Evolutionary conservation across 1,140 invertebrate species (phyloP).

Genomic region (Cryptotermes secundus): DNA sequence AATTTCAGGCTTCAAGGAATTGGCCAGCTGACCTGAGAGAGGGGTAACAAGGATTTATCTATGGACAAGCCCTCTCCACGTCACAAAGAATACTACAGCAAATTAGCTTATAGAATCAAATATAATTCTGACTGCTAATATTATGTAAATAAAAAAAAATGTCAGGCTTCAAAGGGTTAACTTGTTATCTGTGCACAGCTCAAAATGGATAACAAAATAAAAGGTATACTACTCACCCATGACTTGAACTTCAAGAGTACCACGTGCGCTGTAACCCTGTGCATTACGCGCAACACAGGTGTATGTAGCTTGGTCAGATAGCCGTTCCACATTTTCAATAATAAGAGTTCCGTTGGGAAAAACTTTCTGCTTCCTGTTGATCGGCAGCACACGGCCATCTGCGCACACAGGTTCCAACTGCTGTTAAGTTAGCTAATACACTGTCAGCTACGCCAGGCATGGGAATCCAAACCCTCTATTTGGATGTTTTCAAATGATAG

Average conservation of each 20-base stretch:
- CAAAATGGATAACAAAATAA: background rate
- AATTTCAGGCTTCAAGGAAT: no score
- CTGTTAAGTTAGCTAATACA: slow-evolving; percentile 17
- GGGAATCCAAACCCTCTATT: background rate
- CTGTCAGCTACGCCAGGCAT: background rate
- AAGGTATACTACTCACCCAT: slow-evolving; percentile 81
- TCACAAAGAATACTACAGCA: no score
- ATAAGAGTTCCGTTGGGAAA: slow-evolving; percentile 91
- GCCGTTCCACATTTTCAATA: slow-evolving; percentile 89
- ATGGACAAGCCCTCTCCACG: no score
- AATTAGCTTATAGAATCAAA: no score
- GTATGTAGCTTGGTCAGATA: slow-evolving; percentile 91
- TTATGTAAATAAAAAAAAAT: no score
- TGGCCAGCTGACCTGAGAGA: no score
- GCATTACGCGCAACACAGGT: slow-evolving; percentile 90
- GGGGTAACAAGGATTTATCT: no score
- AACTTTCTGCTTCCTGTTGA: slow-evolving; percentile 93
- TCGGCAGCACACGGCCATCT: slow-evolving; percentile 77
- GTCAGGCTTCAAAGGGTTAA: no score
- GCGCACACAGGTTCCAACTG: slow-evolving; percentile 28
- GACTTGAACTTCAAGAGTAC: slow-evolving; percentile 88
- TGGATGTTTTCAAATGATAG: no score
- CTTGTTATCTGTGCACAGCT: background rate
- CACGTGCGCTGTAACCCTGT: slow-evolving; percentile 83
- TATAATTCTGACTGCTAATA: no score